These are phyloP conservation scores for Calidris pugnax DNA, from an alignment of 2,113 vertebrate species.

Conservation along the genomic window DNA sequence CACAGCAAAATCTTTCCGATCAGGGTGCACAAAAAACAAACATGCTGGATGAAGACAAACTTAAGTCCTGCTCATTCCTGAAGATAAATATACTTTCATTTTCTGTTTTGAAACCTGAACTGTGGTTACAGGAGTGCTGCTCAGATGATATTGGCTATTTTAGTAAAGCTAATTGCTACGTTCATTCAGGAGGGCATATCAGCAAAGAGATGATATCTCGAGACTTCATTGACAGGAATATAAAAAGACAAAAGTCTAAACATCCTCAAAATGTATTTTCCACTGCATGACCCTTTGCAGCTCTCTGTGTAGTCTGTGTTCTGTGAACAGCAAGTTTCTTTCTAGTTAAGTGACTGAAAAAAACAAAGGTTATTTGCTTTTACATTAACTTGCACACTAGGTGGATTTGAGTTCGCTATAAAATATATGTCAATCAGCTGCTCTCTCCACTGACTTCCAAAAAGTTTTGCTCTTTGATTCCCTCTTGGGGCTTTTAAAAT, in stretches of 20 bases:
- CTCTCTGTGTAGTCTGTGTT: not conserved
- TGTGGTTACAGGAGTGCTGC: not conserved
- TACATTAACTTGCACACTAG: not conserved
- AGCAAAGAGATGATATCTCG: not conserved
- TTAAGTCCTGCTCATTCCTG: not conserved
- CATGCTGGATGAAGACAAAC: not conserved
- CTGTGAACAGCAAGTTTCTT: not conserved
- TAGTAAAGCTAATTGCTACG: slow-evolving; percentile 37
- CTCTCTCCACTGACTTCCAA: not conserved
- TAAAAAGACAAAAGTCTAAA: not conserved
- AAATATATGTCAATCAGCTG: not conserved
- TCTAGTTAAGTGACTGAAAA: not conserved
- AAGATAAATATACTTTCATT: not conserved
- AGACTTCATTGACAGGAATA: not conserved
- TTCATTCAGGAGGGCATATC: slow-evolving; percentile 44
- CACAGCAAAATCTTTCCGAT: slow-evolving; percentile 26
- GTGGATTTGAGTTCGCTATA: not conserved
- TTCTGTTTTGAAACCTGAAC: slow-evolving; percentile 25
- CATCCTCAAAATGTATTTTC: not conserved
- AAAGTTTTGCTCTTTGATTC: not conserved
- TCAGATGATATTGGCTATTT: slow-evolving; percentile 1
- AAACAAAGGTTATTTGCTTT: not conserved
- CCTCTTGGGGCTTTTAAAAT: not conserved
- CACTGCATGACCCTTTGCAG: not conserved
- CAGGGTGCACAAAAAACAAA: not conserved